Evolutionary conservation across 2,113 vertebrate species (phyloP).

Genomic region (Myrmophylax atrothorax): DNA sequence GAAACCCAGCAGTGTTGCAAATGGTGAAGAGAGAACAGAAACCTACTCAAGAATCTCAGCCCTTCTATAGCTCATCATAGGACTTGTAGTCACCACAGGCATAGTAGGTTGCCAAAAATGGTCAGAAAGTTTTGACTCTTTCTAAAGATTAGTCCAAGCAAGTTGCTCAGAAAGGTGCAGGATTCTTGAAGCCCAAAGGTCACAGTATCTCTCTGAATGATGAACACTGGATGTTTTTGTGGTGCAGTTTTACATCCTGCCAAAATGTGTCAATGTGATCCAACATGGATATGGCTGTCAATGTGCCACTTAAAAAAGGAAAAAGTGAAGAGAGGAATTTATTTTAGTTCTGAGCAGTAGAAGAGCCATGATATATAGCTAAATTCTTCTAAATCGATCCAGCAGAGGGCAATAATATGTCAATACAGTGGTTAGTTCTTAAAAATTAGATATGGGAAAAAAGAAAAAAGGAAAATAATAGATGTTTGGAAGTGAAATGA

Average conservation of each 20-base stretch:
- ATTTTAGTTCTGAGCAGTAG: background rate
- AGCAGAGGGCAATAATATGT: constrained; percentile 67
- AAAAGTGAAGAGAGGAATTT: background rate
- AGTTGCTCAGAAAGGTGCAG: background rate
- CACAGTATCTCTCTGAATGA: background rate
- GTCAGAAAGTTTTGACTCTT: background rate
- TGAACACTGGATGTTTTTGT: background rate
- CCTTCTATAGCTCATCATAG: background rate
- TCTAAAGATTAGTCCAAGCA: background rate
- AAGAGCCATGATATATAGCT: background rate
- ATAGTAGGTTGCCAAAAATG: background rate
- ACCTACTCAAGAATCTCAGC: background rate
- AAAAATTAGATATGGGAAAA: background rate
- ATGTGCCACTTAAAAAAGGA: background rate
- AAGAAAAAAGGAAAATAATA: background rate
- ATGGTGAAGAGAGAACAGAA: background rate
- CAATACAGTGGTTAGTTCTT: constrained; percentile 28
- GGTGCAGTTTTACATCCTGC: background rate
- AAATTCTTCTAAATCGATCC: constrained; percentile 54
- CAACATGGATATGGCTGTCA: background rate
- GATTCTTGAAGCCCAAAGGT: background rate
- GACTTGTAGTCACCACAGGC: background rate
- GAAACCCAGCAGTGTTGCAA: background rate
- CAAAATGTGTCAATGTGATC: background rate
- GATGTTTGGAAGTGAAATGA: background rate